Evolutionary conservation across 2,113 vertebrate species (phyloP).

Genomic region (Oreochromis spilurus): DNA sequence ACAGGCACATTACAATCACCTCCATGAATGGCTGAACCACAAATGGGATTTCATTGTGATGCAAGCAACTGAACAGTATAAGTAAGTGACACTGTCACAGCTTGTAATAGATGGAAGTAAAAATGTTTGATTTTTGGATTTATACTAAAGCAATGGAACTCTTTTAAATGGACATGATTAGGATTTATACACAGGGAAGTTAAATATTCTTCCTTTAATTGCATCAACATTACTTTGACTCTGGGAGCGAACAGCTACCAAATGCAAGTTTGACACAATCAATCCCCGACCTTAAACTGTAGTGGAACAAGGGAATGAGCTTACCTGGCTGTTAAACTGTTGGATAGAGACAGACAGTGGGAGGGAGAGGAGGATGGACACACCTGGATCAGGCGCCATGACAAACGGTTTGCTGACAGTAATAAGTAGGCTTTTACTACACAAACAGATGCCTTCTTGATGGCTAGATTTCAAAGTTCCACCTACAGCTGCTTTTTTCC

Average conservation of each 20-base stretch:
- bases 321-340: background rate
- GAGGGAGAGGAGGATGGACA: background rate
- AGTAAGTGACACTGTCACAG: conserved; percentile 68
- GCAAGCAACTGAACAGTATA: conserved; percentile 94
- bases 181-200: background rate
- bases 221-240: background rate
- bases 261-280: background rate
- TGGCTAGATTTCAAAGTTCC: background rate
- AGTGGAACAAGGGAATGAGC: background rate
- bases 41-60: conserved; percentile 97
- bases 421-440: background rate
- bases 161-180: background rate
- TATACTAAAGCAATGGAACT: background rate
- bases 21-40: conserved; percentile 92
- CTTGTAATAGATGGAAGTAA: background rate
- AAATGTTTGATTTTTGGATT: background rate
- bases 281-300: too few relatives aligned
- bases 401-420: background rate
- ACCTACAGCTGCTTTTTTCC: background rate
- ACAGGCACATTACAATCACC: conserved; percentile 86
- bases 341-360: background rate
- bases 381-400: background rate
- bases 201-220: background rate
- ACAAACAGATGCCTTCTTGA: background rate
- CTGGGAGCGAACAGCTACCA: background rate